Base-by-base conservation (phyloP, 2,797 vertebrate genomes). In the Steatocranus sp. region DNA sequence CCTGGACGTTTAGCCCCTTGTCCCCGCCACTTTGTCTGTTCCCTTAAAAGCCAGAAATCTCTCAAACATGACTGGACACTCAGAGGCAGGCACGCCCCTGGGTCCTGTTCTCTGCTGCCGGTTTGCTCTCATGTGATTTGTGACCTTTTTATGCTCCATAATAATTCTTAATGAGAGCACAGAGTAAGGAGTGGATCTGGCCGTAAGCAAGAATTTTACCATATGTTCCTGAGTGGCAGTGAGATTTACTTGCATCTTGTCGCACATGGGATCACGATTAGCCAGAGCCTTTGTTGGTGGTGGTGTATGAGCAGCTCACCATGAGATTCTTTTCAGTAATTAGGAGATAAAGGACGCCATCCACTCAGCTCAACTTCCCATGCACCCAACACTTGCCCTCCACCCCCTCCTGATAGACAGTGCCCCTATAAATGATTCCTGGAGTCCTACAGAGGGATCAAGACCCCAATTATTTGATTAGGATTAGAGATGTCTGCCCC, bases 391-490 rank as follows among this genome's bases (percentile, higher is more conserved):
- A 32, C 74, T 38, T 53, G 36, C 79, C 73, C 78, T 30, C 30
- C 25, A 6, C n/a, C 79, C 75, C 83, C 85, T 61, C 76, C 77
- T 38, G 43, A 8, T 25, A 7, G 36, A 41, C 25, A 78, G 74
- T 87, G 86, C 34, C 70, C 50, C 63, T 85, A 90, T 92, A 88
- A 95, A 91, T 89, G 51, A 93, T 91, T 87, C 78, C 70, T 7
- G 38, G 78, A 17, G 41, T 90, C 91, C 91, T 51, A 75, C 85
- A 73, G 90, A 81, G 89, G 83, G 91, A 93, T 94, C 54, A 89
- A 86, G 83, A 70, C 87, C 80, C 76, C 88, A 91, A 89, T 95
- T 93, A 94, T 95, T 94, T 91, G 82, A 94, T 94, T 93, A 91
- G 91, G 87, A 93, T 95, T 94, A 94, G 74, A 90, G 88, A 89